Conservation (phyloP, 2,113 vertebrate genomes). For the Centrocercus urophasianus region DNA sequence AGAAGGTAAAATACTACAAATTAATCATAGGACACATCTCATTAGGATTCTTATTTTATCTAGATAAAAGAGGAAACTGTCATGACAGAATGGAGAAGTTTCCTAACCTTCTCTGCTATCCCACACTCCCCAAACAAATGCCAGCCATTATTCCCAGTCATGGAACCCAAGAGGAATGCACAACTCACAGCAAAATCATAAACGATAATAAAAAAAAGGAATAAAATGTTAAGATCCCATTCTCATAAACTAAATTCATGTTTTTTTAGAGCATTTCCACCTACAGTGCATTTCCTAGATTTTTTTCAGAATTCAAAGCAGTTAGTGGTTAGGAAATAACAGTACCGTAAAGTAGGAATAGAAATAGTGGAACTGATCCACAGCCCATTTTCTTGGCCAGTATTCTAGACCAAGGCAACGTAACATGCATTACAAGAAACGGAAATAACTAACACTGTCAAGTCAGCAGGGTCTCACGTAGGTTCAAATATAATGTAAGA, state of each 20-base stretch:
- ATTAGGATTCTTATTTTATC: constrained; percentile 16
- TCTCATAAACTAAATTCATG: neutral
- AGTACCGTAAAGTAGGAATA: neutral
- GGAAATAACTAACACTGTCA: constrained; percentile 42
- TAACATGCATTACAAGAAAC: constrained; percentile 20
- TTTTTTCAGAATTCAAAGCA: neutral
- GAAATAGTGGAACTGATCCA: neutral
- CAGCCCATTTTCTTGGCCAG: neutral
- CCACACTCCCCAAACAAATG: neutral
- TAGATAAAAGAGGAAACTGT: neutral
- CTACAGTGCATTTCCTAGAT: neutral
- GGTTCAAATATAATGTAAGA: constrained; percentile 46
- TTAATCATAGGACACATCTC: constrained; percentile 47
- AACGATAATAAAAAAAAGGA: neutral
- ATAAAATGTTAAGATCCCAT: neutral
- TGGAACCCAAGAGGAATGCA: neutral
- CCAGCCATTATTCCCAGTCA: neutral
- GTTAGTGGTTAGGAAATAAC: neutral
- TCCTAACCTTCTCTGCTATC: neutral
- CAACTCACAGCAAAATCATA: neutral
- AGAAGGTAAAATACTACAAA: constrained; percentile 46
- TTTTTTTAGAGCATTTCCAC: neutral
- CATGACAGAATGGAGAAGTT: neutral
- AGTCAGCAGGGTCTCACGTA: constrained; percentile 54
- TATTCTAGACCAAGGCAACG: neutral